phyloP scores from a whole-genome alignment of 92 coral and sea anemone genomes.

The Porites rus region DNA sequence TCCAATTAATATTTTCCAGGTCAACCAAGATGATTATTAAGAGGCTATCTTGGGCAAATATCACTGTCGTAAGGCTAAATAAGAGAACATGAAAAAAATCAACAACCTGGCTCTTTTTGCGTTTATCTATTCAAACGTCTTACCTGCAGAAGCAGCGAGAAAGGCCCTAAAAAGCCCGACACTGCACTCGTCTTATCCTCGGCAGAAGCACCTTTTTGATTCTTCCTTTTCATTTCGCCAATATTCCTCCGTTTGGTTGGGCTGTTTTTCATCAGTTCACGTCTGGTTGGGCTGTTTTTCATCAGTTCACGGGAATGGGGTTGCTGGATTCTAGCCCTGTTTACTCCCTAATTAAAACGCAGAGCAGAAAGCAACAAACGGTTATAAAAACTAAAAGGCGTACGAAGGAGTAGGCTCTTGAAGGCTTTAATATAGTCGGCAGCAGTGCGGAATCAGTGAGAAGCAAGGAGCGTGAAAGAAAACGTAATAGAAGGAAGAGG shows the following conservation, averaged over 20 bases:
- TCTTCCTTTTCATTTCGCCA: slow-evolving; percentile 23
- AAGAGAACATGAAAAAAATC: too few species aligned
- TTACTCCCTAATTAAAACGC: slow-evolving; percentile 20
- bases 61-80: too few species aligned
- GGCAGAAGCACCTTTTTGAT: slow-evolving; percentile 19
- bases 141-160: slow-evolving; percentile 90
- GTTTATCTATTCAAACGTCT: background rate
- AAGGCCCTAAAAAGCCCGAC: slow-evolving; percentile 70
- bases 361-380: background rate
- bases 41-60: background rate
- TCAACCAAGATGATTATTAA: too few species aligned
- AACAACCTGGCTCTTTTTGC: background rate
- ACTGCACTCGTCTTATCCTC: slow-evolving; percentile 42
- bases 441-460: too few species aligned
- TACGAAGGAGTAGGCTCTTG: background rate
- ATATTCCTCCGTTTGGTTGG: background rate
- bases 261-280: slow-evolving; percentile 52
- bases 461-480: too few species aligned
- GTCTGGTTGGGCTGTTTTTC: slow-evolving; percentile 9
- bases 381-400: background rate
- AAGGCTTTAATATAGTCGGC: too few species aligned
- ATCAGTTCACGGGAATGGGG: slow-evolving; percentile 65
- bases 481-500: too few species aligned
- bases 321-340: slow-evolving; percentile 38
- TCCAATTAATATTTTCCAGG: too few species aligned